phyloP scores from a whole-genome alignment of 2,888 invertebrate genomes.

The Diarsia brunnea region DNA sequence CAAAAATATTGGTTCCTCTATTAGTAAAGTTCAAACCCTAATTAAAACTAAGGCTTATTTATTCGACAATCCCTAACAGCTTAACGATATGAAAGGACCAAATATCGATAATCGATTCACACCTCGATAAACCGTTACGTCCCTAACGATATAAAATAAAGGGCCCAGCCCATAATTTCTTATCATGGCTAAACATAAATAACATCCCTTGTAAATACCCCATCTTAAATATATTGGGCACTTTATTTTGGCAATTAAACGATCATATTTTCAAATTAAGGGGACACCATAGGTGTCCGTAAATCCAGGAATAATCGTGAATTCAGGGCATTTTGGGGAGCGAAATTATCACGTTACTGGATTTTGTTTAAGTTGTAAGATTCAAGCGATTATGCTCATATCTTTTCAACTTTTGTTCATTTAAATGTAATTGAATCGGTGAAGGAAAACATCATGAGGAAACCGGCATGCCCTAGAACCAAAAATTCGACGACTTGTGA shows the following conservation, averaged over 20 bases:
- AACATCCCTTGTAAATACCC: constrained; percentile 71
- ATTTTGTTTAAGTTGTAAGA: constrained; percentile 49
- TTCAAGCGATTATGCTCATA: constrained; percentile 16
- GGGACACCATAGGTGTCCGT: constrained; percentile 78
- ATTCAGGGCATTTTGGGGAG: constrained; percentile 78
- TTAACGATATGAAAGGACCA: constrained; percentile 29
- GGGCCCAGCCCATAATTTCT: constrained; percentile 68
- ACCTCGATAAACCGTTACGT: constrained; percentile 59
- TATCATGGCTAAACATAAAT: constrained; percentile 74
- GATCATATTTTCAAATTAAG: constrained; percentile 88
- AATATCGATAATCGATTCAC: constrained; percentile 61
- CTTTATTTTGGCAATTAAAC: constrained; percentile 81
- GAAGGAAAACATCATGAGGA: too few relatives aligned
- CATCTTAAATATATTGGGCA: constrained; percentile 65
- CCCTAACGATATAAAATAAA: constrained; percentile 62
- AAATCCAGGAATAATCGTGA: constrained; percentile 85
- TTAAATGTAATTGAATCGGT: too few relatives aligned
- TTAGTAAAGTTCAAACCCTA: constrained; percentile 15
- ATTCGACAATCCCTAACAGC: constrained; percentile 32
- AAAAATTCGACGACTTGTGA: too few relatives aligned
- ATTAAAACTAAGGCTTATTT: constrained; percentile 42
- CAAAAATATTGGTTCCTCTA: neutral
- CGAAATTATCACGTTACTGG: constrained; percentile 79
- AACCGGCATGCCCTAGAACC: too few relatives aligned
- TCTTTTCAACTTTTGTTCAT: too few relatives aligned